Evolutionary conservation across 2,888 invertebrate genomes (phyloP).

Genomic region (Xanthostigma xanthostigma): DNA sequence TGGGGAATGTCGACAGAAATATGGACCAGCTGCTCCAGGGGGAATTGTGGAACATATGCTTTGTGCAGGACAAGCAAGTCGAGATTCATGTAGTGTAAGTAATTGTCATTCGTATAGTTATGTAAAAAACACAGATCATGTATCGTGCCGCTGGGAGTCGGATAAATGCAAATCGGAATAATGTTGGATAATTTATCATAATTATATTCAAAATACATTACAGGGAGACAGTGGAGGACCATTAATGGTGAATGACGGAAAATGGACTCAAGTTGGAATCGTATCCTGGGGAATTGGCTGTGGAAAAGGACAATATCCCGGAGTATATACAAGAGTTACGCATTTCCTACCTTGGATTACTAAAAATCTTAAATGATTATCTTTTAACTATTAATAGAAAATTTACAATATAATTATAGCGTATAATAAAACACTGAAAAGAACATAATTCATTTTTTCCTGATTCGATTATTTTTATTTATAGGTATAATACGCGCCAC

Average conservation of each 20-base stretch:
- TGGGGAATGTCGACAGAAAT: constrained; percentile 58
- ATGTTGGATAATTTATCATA: neutral
- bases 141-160: no score
- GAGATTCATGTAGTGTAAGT: constrained; percentile 82
- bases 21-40: constrained; percentile 74
- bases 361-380: constrained; percentile 55
- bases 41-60: constrained; percentile 80
- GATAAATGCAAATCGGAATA: no score
- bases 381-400: neutral
- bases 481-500: no score
- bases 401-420: no score
- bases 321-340: constrained; percentile 76
- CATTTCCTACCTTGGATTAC: constrained; percentile 74
- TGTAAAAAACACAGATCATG: neutral
- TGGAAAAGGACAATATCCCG: constrained; percentile 82
- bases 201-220: neutral
- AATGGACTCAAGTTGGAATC: constrained; percentile 73
- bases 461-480: no score
- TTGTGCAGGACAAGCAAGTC: constrained; percentile 70
- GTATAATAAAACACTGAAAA: no score
- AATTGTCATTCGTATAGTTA: neutral
- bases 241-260: constrained; percentile 60
- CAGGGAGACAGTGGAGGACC: constrained; percentile 86
- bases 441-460: no score
- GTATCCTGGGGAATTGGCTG: constrained; percentile 89